Percentiles rank a stretch among this genome's conserved stretches.
phyloP scores from a whole-genome alignment of 37 sponge, comb jelly and placozoan genomes.

The Hormiphora californensis region DNA sequence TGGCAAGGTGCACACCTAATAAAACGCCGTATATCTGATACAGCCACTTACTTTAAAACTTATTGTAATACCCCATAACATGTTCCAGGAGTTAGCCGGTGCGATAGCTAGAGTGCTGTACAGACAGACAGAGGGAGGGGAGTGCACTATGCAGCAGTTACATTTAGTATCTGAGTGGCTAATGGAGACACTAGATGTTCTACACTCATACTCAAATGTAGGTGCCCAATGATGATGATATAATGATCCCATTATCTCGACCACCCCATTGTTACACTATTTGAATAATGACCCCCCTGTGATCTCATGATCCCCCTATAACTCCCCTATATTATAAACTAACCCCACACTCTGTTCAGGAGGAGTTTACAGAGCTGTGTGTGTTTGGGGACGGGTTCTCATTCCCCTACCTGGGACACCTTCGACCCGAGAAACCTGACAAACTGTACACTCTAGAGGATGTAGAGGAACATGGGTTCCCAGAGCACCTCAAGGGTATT shows the following conservation, averaged over 20 bases:
- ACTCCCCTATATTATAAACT: too few relatives aligned
- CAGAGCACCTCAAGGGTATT: background rate
- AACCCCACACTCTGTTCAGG: background rate
- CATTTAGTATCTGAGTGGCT: constrained; percentile 34
- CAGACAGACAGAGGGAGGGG: background rate
- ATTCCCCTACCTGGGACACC: constrained; percentile 22
- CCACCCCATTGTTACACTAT: too few relatives aligned
- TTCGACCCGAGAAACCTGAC: background rate
- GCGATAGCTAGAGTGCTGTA: constrained; percentile 30
- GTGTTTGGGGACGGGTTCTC: constrained; percentile 48
- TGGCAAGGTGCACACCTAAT: background rate
- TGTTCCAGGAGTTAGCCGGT: constrained; percentile 35
- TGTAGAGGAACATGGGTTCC: background rate
- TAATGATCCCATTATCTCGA: too few relatives aligned
- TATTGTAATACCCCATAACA: background rate
- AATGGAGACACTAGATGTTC: constrained; percentile 7
- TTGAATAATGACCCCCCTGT: too few relatives aligned
- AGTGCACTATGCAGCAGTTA: constrained; percentile 41
- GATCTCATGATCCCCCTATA: too few relatives aligned
- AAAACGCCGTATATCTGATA: background rate
- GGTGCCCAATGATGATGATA: too few relatives aligned
- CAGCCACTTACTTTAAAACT: background rate
- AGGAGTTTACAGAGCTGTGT: constrained; percentile 24
- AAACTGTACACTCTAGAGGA: background rate
- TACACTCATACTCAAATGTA: constrained; percentile 45